Evolutionary conservation across 2,888 invertebrate species (phyloP).

Genomic region (Drymonia ruficornis): DNA sequence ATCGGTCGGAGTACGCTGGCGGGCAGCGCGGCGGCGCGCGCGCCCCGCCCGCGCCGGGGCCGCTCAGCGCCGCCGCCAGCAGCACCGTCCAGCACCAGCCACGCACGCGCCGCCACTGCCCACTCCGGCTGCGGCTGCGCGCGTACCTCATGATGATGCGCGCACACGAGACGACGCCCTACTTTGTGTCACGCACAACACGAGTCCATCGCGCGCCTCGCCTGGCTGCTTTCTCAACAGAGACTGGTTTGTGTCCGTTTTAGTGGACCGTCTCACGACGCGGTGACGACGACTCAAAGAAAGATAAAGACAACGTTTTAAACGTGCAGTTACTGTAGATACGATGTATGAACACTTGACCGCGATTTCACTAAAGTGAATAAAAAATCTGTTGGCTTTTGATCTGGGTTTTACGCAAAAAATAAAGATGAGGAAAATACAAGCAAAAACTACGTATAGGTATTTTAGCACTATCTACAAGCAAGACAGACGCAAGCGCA

Average conservation of each 20-base stretch:
- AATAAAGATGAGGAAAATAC: not conserved
- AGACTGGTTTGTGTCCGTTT: not conserved
- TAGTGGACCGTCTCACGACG: not conserved
- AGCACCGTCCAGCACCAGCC: not conserved
- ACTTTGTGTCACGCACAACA: no score
- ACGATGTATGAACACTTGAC: no score
- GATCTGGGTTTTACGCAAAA: not conserved
- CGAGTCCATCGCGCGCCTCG: not conserved
- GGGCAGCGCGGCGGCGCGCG: constrained; percentile 12
- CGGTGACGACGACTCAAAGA: no score
- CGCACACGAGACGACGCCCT: not conserved
- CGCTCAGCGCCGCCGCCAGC: not conserved
- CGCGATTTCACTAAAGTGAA: no score
- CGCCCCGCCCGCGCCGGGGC: not conserved
- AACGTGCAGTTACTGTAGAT: no score
- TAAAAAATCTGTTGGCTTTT: no score
- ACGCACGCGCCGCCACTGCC: not conserved
- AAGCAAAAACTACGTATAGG: not conserved
- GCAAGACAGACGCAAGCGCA: not conserved
- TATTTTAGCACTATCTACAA: not conserved
- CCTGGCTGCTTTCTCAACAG: not conserved
- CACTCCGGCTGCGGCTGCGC: not conserved
- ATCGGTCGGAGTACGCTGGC: constrained; percentile 7
- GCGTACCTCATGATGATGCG: not conserved
- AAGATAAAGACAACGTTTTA: not conserved